Percentiles rank a stretch among this genome's conserved stretches.
These are phyloP conservation scores for Microctenopoma lineatum DNA, from an alignment of 2,797 vertebrate genomes.

Conservation along the genomic window DNA sequence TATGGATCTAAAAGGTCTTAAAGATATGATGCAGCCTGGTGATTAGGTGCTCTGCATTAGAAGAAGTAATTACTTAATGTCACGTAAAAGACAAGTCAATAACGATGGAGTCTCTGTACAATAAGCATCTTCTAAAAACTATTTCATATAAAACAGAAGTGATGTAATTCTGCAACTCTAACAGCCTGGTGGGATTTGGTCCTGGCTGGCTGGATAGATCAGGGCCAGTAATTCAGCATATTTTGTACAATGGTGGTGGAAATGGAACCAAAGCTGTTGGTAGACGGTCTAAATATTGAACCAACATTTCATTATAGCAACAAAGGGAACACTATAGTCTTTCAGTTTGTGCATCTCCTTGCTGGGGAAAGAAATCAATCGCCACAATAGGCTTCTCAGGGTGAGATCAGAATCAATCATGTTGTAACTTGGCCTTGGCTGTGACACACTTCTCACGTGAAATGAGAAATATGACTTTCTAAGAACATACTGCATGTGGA, in stretches of 20 bases:
- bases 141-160: neutral
- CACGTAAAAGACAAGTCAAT: neutral
- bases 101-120: neutral
- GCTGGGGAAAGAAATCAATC: constrained; percentile 64
- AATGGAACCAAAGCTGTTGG: constrained; percentile 33
- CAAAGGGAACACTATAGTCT: constrained; percentile 38
- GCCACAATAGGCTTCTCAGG: constrained; percentile 30
- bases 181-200: neutral
- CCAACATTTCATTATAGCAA: constrained; percentile 63
- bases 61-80: neutral
- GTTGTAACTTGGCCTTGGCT: constrained; percentile 12
- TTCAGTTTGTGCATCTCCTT: constrained; percentile 43
- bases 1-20: no score
- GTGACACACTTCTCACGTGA: constrained; percentile 23
- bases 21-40: no score
- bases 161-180: neutral
- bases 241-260: constrained; percentile 4
- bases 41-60: neutral
- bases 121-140: no score
- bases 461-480: constrained; percentile 33
- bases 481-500: constrained; percentile 34
- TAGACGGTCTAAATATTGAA: constrained; percentile 55
- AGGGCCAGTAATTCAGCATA: constrained; percentile 2
- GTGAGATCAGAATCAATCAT: constrained; percentile 50
- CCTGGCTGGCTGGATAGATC: neutral